A percentile compares a stretch with the other conserved stretches of the same genome.
Evolutionary conservation across 2,888 invertebrate species (phyloP).

Genomic region (Aphrophora alni): DNA sequence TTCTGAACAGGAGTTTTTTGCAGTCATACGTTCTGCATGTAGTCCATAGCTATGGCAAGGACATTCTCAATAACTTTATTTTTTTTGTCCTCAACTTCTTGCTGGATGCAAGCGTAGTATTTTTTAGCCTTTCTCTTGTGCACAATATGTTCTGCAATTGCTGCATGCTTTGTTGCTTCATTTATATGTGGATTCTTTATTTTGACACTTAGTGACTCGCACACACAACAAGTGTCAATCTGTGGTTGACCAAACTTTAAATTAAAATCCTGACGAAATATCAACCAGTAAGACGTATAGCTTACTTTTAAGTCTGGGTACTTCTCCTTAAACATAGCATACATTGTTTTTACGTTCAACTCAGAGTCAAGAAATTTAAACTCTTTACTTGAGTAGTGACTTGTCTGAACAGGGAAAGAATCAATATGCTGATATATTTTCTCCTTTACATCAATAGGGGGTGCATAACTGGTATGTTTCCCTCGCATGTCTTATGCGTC

Average conservation of each 20-base stretch:
- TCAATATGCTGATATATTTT: not conserved
- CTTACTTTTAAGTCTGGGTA: constrained; percentile 23
- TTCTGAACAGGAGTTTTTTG: constrained; percentile 50
- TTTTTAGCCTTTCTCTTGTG: constrained; percentile 47
- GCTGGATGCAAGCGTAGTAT: constrained; percentile 45
- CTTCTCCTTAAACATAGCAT: not conserved
- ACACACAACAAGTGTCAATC: constrained; percentile 30
- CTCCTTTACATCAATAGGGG: not conserved
- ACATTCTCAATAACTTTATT: constrained; percentile 41
- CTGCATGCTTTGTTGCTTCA: constrained; percentile 44
- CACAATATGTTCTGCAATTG: constrained; percentile 46
- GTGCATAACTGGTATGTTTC: not conserved
- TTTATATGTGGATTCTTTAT: constrained; percentile 36
- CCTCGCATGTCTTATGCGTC: not conserved
- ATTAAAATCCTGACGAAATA: constrained; percentile 43
- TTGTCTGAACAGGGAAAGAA: not conserved
- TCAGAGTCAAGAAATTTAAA: not conserved
- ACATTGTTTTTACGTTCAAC: not conserved
- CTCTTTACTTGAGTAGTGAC: not conserved
- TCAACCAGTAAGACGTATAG: constrained; percentile 42
- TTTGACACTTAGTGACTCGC: constrained; percentile 38
- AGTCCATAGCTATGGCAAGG: constrained; percentile 50
- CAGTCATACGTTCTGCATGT: constrained; percentile 48
- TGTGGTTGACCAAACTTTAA: constrained; percentile 36
- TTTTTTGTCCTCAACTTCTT: constrained; percentile 43